Conservation (phyloP, 2,888 invertebrate species). For the Oxystoma pomonae region DNA sequence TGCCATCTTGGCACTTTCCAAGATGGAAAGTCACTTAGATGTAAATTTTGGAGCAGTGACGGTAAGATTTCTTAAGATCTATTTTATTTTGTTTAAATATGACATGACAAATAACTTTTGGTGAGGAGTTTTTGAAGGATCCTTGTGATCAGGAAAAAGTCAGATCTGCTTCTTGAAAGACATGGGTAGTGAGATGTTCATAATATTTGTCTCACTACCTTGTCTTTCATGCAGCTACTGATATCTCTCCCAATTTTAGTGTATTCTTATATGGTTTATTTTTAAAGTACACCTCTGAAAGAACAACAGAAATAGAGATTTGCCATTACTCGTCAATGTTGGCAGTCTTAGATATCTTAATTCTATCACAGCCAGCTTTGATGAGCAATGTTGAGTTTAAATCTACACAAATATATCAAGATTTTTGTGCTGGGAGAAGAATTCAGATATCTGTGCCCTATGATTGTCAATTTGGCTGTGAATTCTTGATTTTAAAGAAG, state of each 20-base stretch:
- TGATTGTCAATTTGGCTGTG: conserved; percentile 85
- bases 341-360: conserved; percentile 70
- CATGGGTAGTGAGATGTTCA: conserved; percentile 97
- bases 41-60: conserved; percentile 53
- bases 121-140: no score
- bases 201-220: conserved; percentile 86
- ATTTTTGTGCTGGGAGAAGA: neutral
- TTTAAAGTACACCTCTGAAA: neutral
- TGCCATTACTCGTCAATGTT: conserved; percentile 46
- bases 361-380: conserved; percentile 95
- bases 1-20: conserved; percentile 56
- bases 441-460: conserved; percentile 49
- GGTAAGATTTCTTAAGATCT: conserved; percentile 48
- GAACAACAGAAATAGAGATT: conserved; percentile 18
- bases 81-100: no score
- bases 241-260: conserved; percentile 9
- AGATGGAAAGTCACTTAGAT: conserved; percentile 51
- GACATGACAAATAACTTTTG: no score
- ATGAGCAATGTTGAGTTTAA: conserved; percentile 70
- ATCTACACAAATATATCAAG: no score
- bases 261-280: neutral
- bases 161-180: conserved; percentile 75
- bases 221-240: conserved; percentile 88
- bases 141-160: neutral
- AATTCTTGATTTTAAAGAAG: conserved; percentile 63